Evolutionary conservation across 2,888 invertebrate species (phyloP), one percentile per base, ranked within the genome.

Genomic region (Pyrochroa serraticornis): DNA sequence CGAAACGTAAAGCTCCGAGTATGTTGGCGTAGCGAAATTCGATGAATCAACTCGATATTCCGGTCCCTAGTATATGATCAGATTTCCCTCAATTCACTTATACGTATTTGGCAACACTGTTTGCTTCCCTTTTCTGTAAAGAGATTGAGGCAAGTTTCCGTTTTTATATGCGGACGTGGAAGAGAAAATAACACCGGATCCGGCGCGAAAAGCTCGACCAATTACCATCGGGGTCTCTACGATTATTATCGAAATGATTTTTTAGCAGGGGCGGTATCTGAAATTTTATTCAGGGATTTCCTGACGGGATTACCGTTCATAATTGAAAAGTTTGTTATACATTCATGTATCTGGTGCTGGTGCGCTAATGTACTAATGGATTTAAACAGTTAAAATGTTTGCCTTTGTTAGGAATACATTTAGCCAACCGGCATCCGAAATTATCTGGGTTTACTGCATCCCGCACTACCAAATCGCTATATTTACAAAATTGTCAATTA

Each of bases 271-370:
- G 22, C 22, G 22, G 3, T 5, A 22, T 54, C 55, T 56, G 39
- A 43, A 62, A 64, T 64, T 62, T 62, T 64, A 64, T 66, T 64
- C 59, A 55, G 44, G 66, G 61, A 64, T 62, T 61, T 58, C 64
- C 54, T 54, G 39, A 52, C 51, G 59, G 65, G 67, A 64, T 67
- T 65, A 67, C 64, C 65, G 56, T 65, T 63, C 65, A 64, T 67
- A 65, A 67, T 65, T 67, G 67, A 67, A 67, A 67, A 67, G 67
- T 65, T 67, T 65, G 63, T 67, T 62, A 62, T 53, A 60, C 58
- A 63, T 67, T 64, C 61, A 65, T 64, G 65, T 64, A 61, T 60
- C 50, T 44, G 60, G 54, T 58, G 52, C 53, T 56, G 53, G 53
- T 46, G 56, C 34, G 56, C 49, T 49, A 49, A 56, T 49, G 56